Conservation (phyloP, 1,140 invertebrate species). For the Colletes latitarsis region DNA sequence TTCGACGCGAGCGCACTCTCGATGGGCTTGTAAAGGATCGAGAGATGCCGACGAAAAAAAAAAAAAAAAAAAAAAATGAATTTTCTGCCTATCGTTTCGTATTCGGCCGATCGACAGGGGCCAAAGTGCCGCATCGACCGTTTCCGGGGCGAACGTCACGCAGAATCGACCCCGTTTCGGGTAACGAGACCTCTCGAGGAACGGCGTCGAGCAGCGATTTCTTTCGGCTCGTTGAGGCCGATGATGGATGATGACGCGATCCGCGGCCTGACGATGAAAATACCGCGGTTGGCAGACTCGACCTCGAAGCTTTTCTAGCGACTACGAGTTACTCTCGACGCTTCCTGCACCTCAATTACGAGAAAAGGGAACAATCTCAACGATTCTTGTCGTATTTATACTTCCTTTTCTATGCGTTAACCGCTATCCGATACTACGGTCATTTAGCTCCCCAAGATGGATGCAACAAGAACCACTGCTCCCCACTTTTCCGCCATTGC, state of each 20-base stretch:
- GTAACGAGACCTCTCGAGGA: slow-evolving; percentile 39
- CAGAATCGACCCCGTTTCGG: slow-evolving; percentile 41
- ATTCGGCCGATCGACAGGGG: slow-evolving; percentile 20
- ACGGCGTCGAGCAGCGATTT: slow-evolving; percentile 30
- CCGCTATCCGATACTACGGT: too few relatives aligned
- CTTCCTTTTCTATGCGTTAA: too few relatives aligned
- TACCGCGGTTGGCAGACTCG: background rate
- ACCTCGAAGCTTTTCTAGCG: background rate
- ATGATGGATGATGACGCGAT: slow-evolving; percentile 15
- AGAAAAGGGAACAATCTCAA: background rate
- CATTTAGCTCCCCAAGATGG: too few relatives aligned
- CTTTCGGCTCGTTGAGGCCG: slow-evolving; percentile 26
- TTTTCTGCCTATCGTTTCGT: slow-evolving; percentile 34
- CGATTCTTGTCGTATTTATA: too few relatives aligned
- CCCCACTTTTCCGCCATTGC: too few relatives aligned
- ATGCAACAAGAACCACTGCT: too few relatives aligned
- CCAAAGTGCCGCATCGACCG: slow-evolving; percentile 42
- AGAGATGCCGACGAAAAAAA: slow-evolving; percentile 16
- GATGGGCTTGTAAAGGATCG: slow-evolving; percentile 39
- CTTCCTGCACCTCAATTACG: background rate
- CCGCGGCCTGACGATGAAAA: background rate
- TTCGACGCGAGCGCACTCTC: slow-evolving; percentile 44
- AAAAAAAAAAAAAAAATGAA: background rate
- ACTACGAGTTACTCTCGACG: background rate
- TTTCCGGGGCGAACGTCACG: slow-evolving; percentile 36